Conservation (phyloP, 2,113 vertebrate genomes). For the Hiodon tergisus region DNA sequence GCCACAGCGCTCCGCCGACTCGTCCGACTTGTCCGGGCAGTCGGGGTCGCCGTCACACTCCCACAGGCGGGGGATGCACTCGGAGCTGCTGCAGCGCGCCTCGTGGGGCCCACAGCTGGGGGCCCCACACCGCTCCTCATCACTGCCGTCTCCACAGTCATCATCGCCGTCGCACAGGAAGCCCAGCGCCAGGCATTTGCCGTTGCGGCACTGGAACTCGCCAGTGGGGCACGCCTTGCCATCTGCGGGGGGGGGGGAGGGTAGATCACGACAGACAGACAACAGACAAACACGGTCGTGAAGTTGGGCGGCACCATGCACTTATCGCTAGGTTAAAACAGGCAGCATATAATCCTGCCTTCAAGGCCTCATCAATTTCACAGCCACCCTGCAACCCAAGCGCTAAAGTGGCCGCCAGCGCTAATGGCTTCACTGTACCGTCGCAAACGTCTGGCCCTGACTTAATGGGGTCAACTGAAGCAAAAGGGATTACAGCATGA, state of each 20-base stretch:
- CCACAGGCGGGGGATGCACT: slow-evolving; percentile 89
- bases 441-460: background rate
- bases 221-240: slow-evolving; percentile 69
- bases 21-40: slow-evolving; percentile 83
- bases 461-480: slow-evolving; percentile 10
- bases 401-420: background rate
- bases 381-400: background rate
- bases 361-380: background rate
- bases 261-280: background rate
- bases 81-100: slow-evolving; percentile 81
- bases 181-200: slow-evolving; percentile 76
- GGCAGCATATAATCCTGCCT: background rate
- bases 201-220: slow-evolving; percentile 90
- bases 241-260: slow-evolving; percentile 40
- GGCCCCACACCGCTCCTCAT: slow-evolving; percentile 78
- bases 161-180: slow-evolving; percentile 87
- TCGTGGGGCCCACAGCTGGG: slow-evolving; percentile 78
- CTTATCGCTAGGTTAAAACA: background rate
- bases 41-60: slow-evolving; percentile 88
- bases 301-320: background rate
- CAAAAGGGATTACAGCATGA: background rate
- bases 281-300: background rate
- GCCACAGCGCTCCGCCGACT: slow-evolving; percentile 75
- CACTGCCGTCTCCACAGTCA: slow-evolving; percentile 84
- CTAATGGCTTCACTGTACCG: background rate